Evolutionary conservation across 2,113 vertebrate species (phyloP).

Genomic region (Periophthalmus modestus): DNA sequence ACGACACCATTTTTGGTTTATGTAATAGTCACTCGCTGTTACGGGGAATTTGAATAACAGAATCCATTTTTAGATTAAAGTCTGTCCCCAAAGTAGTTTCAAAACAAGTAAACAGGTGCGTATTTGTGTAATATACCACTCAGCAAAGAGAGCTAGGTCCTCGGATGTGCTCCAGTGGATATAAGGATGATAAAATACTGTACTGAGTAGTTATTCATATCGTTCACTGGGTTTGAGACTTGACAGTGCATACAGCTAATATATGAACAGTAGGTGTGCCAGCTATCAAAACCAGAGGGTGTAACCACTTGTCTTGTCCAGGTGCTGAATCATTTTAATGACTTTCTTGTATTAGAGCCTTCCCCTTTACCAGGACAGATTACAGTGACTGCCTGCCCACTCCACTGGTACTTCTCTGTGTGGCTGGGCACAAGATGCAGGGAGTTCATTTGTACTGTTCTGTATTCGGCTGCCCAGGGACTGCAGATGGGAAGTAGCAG

Average conservation of each 20-base stretch:
- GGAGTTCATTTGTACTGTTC: background rate
- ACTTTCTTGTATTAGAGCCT: slow-evolving; percentile 28
- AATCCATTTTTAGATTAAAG: background rate
- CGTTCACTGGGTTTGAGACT: background rate
- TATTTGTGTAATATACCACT: background rate
- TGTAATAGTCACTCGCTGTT: background rate
- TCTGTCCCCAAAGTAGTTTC: background rate
- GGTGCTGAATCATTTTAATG: slow-evolving; percentile 63
- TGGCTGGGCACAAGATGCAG: slow-evolving; percentile 31
- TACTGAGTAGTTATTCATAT: too few relatives aligned
- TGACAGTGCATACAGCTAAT: background rate
- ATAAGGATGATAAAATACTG: background rate
- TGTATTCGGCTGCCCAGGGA: too few relatives aligned
- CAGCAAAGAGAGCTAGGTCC: background rate
- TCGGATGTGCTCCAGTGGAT: background rate
- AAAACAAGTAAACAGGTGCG: background rate
- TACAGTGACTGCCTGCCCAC: slow-evolving; percentile 45
- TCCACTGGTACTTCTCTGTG: slow-evolving; percentile 37
- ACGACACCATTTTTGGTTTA: background rate
- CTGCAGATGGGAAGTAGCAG: too few relatives aligned
- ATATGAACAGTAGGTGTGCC: slow-evolving; percentile 18
- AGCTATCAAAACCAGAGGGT: slow-evolving; percentile 23
- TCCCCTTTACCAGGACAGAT: slow-evolving; percentile 30
- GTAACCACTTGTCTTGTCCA: slow-evolving; percentile 48
- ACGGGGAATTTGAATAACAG: background rate